These are phyloP conservation scores for Lepidurus packardi DNA, from an alignment of 1,140 invertebrate species.

Conservation along the genomic window DNA sequence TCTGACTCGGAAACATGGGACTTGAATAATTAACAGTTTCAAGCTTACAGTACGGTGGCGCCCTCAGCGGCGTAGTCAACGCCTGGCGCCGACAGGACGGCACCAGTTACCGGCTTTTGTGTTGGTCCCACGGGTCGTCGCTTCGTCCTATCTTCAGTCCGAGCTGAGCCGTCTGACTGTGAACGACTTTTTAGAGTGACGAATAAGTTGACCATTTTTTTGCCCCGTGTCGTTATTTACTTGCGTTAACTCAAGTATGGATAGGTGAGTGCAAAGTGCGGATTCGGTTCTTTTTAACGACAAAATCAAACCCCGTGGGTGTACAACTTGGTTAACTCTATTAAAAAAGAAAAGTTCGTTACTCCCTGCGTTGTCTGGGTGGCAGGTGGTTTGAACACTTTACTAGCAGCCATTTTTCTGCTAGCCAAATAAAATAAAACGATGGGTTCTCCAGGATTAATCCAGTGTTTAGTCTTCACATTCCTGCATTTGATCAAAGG, in stretches of 20 bases:
- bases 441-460: conserved; percentile 3
- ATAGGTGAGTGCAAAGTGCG: neutral
- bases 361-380: neutral
- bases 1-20: neutral
- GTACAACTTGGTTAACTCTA: neutral
- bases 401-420: neutral
- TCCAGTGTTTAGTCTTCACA: conserved; percentile 21
- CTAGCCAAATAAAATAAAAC: neutral
- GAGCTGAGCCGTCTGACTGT: neutral
- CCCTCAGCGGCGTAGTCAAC: neutral
- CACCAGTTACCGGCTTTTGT: neutral
- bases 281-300: neutral
- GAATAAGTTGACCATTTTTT: neutral
- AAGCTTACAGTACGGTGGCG: neutral
- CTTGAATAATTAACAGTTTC: neutral
- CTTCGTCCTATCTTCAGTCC: neutral
- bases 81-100: neutral
- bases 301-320: neutral
- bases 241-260: neutral
- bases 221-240: neutral
- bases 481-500: conserved; percentile 3
- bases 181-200: neutral
- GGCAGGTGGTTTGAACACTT: neutral
- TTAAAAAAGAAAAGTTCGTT: neutral
- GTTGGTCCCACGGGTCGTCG: neutral